Evolutionary conservation across 1,140 invertebrate genomes (phyloP).

Genomic region (Camponotus vicinus): DNA sequence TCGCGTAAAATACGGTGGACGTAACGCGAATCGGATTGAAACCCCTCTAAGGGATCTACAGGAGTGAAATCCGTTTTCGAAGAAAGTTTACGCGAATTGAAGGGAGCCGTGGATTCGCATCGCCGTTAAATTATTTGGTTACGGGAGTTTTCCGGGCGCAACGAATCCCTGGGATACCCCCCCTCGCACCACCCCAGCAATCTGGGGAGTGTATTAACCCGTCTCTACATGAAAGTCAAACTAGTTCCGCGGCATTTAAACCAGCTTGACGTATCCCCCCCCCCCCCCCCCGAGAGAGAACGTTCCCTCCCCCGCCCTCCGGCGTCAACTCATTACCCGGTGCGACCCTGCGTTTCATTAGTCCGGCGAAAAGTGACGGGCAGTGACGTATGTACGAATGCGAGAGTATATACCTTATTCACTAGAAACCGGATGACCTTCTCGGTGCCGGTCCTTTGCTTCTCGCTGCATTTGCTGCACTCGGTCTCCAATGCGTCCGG

Average conservation of each 20-base stretch:
- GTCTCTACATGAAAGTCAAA: slow-evolving; percentile 62
- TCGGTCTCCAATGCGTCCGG: slow-evolving; percentile 88
- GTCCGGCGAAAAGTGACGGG: slow-evolving; percentile 63
- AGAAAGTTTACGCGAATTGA: neutral
- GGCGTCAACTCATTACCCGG: slow-evolving; percentile 42
- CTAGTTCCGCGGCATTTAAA: slow-evolving; percentile 56
- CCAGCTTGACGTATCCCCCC: slow-evolving; percentile 2
- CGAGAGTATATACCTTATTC: slow-evolving; percentile 75
- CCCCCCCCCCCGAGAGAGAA: neutral
- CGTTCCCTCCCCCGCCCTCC: neutral
- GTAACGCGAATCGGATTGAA: neutral
- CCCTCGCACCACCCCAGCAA: neutral
- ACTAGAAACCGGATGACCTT: slow-evolving; percentile 86
- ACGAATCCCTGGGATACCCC: slow-evolving; percentile 23
- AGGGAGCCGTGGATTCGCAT: neutral
- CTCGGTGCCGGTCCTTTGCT: slow-evolving; percentile 86
- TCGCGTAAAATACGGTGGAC: neutral
- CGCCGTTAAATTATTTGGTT: slow-evolving; percentile 40
- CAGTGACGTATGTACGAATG: slow-evolving; percentile 5
- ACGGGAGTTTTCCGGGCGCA: slow-evolving; percentile 51
- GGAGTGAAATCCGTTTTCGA: slow-evolving; percentile 50
- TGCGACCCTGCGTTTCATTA: slow-evolving; percentile 56
- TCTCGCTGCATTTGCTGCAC: slow-evolving; percentile 88
- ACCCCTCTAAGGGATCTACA: neutral
- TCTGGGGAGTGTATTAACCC: slow-evolving; percentile 13